Percentiles rank a stretch among this genome's conserved stretches.
phyloP scores from a whole-genome alignment of 1,140 invertebrate genomes.

The Brachystomella parvula region DNA sequence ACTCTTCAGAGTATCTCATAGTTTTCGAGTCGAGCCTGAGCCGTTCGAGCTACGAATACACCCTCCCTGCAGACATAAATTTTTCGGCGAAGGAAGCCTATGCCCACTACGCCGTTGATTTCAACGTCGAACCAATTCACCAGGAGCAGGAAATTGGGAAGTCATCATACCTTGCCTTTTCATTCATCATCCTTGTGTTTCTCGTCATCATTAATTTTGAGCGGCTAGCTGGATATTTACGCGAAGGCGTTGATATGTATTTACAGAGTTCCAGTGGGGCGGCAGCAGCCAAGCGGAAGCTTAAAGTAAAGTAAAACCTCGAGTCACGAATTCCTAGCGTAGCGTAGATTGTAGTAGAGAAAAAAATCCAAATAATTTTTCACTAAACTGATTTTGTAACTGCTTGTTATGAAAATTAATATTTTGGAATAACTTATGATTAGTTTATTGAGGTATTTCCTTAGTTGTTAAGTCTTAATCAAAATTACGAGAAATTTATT shows the following conservation, averaged over 20 bases:
- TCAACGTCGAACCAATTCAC: conserved; percentile 26
- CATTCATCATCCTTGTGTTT: conserved; percentile 26
- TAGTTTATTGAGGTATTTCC: no score
- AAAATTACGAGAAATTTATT: no score
- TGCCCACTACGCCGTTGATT: conserved; percentile 32
- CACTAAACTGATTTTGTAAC: no score
- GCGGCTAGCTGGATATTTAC: conserved; percentile 7
- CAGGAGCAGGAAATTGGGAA: conserved; percentile 36
- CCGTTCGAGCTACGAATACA: conserved; percentile 28
- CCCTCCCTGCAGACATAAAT: conserved; percentile 28
- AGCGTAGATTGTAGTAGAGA: no score
- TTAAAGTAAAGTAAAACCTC: conserved; percentile 29
- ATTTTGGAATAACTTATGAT: no score
- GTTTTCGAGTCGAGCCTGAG: conserved; percentile 31
- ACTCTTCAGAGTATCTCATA: conserved; percentile 31
- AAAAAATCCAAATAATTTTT: no score
- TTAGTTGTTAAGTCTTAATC: no score
- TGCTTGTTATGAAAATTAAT: no score
- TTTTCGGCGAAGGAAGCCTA: conserved; percentile 32
- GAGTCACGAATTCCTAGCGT: background rate
- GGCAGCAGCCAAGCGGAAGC: conserved; percentile 25
- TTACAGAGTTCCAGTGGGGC: conserved; percentile 16
- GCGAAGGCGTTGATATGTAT: conserved; percentile 18
- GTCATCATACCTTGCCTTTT: conserved; percentile 33
- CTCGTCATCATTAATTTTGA: conserved; percentile 30